Base-by-base conservation (phyloP, 2,888 invertebrate species). In the Megastigmus dorsalis region DNA sequence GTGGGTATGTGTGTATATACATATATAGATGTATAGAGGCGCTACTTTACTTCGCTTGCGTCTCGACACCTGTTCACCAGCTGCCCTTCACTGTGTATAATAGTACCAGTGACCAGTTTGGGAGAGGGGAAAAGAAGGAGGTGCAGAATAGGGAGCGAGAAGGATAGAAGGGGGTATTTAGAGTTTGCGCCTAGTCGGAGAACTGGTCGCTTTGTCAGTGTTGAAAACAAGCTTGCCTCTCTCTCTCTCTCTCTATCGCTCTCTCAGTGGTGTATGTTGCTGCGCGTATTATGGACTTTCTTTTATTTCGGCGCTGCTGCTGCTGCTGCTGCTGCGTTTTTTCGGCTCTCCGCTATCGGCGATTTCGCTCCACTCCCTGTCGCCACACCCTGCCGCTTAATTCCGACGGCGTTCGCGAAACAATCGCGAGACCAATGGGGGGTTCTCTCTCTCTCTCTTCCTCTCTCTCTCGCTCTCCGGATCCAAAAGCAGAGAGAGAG, bases 51-150 rank as follows among this genome's bases (percentile, higher is more conserved):
- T 57, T 18, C 9, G 10, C 30, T 57, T 13, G 7, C 18, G 15
- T 76, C 80, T 73, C 81, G 80, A 82, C 86, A 86, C 86, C 86
- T 86, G 86, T 86, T 85, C 81, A 65, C 82, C 86, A 86, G 86
- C 86, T 86, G 86, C 83, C 72, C 41, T 33, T 26, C 23, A 36
- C 15, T 1, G 43, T 23, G 20, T n/a, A n/a, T n/a, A n/a, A n/a
- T n/a, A n/a, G n/a, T n/a, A n/a, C n/a, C 18, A 15, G 20, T 6
- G 20, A 18, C 23, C n/a, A n/a, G n/a, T n/a, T n/a, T 13, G 23
- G 41, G n/a, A 13, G 38, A 48, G 7, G 13, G 57, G 33, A n/a
- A n/a, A n/a, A n/a, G n/a, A n/a, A n/a, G n/a, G n/a, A n/a, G n/a
- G n/a, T n/a, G n/a, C n/a, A n/a, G n/a, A n/a, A 4, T 9, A 20